phyloP scores from a whole-genome alignment of 2,113 vertebrate species.

The Haplochromis vanheusdeni region DNA sequence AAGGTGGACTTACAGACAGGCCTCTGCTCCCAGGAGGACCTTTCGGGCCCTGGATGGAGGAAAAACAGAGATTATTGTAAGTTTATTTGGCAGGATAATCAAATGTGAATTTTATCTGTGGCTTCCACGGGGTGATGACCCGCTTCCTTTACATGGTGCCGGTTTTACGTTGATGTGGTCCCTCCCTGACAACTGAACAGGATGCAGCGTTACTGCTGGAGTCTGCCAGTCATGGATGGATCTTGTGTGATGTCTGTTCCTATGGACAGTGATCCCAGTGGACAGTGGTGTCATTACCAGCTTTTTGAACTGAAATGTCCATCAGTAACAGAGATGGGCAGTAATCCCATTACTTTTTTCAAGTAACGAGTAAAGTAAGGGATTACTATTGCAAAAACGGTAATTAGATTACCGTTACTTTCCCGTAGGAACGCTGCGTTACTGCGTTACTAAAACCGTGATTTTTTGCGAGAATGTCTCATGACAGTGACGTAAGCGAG shows the following conservation, averaged over 20 bases:
- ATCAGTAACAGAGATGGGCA: too few species aligned
- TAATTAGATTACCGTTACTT: too few species aligned
- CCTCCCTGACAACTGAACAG: not conserved
- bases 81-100: not conserved
- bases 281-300: not conserved
- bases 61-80: not conserved
- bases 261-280: not conserved
- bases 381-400: too few species aligned
- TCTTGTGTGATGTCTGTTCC: not conserved
- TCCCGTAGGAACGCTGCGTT: too few species aligned
- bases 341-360: too few species aligned
- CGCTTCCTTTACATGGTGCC: not conserved
- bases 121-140: not conserved
- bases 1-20: not conserved
- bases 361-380: too few species aligned
- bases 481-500: too few species aligned
- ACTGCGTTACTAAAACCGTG: too few species aligned
- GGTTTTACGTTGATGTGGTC: not conserved
- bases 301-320: not conserved
- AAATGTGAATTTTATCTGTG: not conserved
- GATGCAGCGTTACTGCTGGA: not conserved
- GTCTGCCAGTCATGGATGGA: not conserved
- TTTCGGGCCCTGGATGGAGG: not conserved
- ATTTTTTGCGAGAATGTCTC: too few species aligned
- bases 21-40: not conserved